A percentile compares a stretch with the other conserved stretches of the same genome.
These are phyloP conservation scores for Hyla sarda DNA, from an alignment of 2,113 vertebrate species.

Conservation along the genomic window DNA sequence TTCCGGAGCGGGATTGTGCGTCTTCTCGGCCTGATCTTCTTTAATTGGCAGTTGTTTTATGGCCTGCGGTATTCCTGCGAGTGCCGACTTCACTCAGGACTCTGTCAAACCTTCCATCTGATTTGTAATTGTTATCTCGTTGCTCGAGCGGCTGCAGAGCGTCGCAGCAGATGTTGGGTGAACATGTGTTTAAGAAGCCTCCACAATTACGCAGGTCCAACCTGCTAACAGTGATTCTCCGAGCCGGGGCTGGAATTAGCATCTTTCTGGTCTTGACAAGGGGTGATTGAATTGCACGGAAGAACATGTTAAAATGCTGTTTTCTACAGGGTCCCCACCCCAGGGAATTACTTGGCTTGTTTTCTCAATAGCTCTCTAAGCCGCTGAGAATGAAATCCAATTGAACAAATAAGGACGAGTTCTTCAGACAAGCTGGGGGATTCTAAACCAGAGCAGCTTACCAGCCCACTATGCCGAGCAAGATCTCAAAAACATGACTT, in stretches of 20 bases:
- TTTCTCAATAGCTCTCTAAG: conserved; percentile 56
- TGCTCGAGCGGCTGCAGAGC: not conserved
- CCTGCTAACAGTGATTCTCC: not conserved
- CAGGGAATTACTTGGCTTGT: conserved; percentile 47
- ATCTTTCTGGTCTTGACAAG: conserved; percentile 19
- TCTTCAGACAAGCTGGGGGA: conserved; percentile 44
- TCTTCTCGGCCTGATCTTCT: conserved; percentile 51
- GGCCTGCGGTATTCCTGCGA: conserved; percentile 49
- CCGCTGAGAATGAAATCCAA: conserved; percentile 51
- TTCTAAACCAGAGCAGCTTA: conserved; percentile 20
- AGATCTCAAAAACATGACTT: conserved; percentile 37
- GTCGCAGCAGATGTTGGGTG: conserved; percentile 30
- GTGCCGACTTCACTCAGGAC: conserved; percentile 34
- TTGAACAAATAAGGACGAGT: conserved; percentile 54
- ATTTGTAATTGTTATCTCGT: conserved; percentile 54
- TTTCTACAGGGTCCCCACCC: conserved; percentile 23
- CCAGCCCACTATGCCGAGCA: not conserved
- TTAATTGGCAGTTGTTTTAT: conserved; percentile 59
- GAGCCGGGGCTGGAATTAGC: conserved; percentile 26
- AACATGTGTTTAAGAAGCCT: conserved; percentile 35
- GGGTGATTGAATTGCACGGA: conserved; percentile 18
- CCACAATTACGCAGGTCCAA: conserved; percentile 34
- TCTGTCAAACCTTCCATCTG: conserved; percentile 47
- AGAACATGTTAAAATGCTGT: conserved; percentile 22
- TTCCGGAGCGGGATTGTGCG: conserved; percentile 28